Percentiles rank a stretch among this genome's conserved stretches.
These are phyloP conservation scores for Enteromius trimaculatus DNA, from an alignment of 2,797 vertebrate species.

Conservation along the genomic window DNA sequence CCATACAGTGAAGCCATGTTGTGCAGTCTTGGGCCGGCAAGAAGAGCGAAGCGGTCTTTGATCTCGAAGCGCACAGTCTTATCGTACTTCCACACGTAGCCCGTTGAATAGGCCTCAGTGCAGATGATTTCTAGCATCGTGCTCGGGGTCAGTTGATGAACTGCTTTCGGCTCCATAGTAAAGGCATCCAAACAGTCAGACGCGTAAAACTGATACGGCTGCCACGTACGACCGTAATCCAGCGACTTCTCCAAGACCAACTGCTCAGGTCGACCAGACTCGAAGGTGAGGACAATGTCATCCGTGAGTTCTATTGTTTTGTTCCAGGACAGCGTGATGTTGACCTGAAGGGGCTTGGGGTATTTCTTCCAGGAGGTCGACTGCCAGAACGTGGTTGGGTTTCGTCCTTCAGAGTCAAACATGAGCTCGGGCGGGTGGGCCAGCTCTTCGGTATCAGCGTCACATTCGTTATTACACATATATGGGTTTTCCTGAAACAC, in stretches of 20 bases:
- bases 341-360: conserved; percentile 91
- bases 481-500: conserved; percentile 92
- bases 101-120: conserved; percentile 95
- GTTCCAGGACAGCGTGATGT: conserved; percentile 97
- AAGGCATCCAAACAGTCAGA: conserved; percentile 96
- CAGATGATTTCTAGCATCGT: conserved; percentile 97
- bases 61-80: conserved; percentile 98
- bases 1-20: conserved; percentile 98
- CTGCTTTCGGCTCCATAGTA: conserved; percentile 96
- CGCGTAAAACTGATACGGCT: conserved; percentile 98
- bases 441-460: conserved; percentile 90
- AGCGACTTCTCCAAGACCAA: conserved; percentile 98
- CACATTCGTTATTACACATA: conserved; percentile 99
- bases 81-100: conserved; percentile 94
- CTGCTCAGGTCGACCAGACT: conserved; percentile 95
- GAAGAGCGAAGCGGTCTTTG: conserved; percentile 96
- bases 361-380: conserved; percentile 95
- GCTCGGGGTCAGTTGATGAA: conserved; percentile 90
- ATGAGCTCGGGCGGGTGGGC: conserved; percentile 94
- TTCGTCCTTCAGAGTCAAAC: conserved; percentile 95
- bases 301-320: conserved; percentile 98
- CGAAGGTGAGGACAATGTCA: conserved; percentile 95
- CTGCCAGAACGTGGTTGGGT: conserved; percentile 98
- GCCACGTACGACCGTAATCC: conserved; percentile 94
- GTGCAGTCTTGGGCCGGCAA: conserved; percentile 92